Conservation (phyloP, 2,797 vertebrate species). For the Schizopygopsis pylzovi region DNA sequence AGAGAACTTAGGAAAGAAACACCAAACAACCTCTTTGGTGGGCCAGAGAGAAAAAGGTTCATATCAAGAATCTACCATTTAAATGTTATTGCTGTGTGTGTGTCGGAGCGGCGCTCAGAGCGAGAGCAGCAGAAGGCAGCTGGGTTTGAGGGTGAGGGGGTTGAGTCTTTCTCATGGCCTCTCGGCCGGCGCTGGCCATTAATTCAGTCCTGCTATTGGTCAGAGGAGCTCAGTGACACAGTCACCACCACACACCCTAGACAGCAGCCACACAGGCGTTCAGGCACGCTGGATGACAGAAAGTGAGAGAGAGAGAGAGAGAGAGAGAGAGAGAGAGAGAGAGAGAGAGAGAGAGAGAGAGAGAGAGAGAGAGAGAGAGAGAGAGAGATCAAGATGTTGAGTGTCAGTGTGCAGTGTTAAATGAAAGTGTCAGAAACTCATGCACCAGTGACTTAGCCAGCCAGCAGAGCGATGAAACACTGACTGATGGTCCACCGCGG, state of each 20-base stretch:
- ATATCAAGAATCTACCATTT: constrained; percentile 46
- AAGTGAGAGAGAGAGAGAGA: background rate
- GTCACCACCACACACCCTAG: constrained; percentile 69
- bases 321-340: background rate
- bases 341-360: constrained; percentile 27
- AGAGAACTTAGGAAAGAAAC: constrained; percentile 30
- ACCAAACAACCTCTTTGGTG: constrained; percentile 44
- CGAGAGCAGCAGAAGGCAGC: constrained; percentile 70
- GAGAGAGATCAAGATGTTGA: constrained; percentile 41
- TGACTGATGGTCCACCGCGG: constrained; percentile 16
- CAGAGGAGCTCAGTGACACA: constrained; percentile 54
- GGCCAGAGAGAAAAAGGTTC: constrained; percentile 54
- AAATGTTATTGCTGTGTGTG: constrained; percentile 61
- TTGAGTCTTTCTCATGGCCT: constrained; percentile 80
- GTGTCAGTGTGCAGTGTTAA: constrained; percentile 59
- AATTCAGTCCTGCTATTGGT: constrained; percentile 72
- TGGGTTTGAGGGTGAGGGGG: constrained; percentile 66
- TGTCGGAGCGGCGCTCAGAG: constrained; percentile 66
- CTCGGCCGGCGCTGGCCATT: constrained; percentile 70
- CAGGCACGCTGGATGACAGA: constrained; percentile 78
- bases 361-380: background rate
- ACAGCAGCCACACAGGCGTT: constrained; percentile 44
- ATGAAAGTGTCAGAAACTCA: constrained; percentile 65
- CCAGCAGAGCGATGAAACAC: constrained; percentile 40
- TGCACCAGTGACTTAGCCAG: constrained; percentile 57